Evolutionary conservation across 2,113 vertebrate species (phyloP).

Genomic region (Emydocephalus ijimae): DNA sequence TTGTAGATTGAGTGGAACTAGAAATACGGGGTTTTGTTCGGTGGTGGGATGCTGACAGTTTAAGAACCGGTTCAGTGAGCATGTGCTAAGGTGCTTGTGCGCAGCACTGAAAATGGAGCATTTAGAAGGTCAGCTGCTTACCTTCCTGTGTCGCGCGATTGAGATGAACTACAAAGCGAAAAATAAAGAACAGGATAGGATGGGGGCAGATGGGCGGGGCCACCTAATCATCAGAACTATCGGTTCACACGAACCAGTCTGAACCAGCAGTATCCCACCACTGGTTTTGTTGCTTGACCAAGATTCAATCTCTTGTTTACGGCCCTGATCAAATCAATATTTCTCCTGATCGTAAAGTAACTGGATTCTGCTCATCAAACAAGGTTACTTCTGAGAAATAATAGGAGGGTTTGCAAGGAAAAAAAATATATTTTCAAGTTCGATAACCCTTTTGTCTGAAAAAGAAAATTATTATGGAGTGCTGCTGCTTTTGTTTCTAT

Average conservation of each 20-base stretch:
- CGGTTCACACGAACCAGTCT: too few relatives aligned
- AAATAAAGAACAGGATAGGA: too few relatives aligned
- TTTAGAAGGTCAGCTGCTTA: too few relatives aligned
- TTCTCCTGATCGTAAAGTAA: neutral
- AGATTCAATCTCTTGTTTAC: constrained; percentile 14
- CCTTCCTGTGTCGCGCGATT: too few relatives aligned
- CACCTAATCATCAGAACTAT: too few relatives aligned
- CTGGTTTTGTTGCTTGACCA: constrained; percentile 32
- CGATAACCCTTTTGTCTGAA: neutral
- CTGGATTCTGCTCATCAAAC: neutral
- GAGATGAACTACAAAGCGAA: too few relatives aligned
- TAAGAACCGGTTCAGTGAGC: too few relatives aligned
- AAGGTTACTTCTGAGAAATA: neutral
- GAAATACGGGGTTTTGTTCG: constrained; percentile 35
- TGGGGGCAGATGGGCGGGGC: too few relatives aligned
- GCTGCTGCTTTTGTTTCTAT: constrained; percentile 29
- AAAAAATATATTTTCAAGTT: neutral
- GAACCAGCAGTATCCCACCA: too few relatives aligned
- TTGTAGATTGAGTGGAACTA: constrained; percentile 51
- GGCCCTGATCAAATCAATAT: neutral
- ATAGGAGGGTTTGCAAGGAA: neutral
- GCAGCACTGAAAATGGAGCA: too few relatives aligned
- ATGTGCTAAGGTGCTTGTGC: too few relatives aligned
- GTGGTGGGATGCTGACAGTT: too few relatives aligned
- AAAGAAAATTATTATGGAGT: constrained; percentile 56